These are phyloP conservation scores for Danaus melanippus DNA, from an alignment of 1,140 invertebrate species.

Conservation along the genomic window DNA sequence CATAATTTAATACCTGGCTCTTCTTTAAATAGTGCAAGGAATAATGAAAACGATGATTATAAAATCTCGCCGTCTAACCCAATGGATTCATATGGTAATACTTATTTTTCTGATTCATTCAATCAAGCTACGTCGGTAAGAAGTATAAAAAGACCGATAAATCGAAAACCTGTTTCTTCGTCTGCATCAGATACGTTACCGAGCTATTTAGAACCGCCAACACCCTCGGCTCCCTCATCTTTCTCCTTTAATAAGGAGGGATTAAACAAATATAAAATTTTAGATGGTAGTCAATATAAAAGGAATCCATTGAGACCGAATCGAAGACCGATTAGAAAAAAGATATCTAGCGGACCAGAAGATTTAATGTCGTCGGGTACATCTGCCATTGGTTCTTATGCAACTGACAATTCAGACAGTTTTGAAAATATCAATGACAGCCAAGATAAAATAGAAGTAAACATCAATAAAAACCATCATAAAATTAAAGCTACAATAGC, in stretches of 20 bases:
- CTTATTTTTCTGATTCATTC: constrained; percentile 54
- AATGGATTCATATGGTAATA: constrained; percentile 59
- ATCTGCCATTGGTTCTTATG: constrained; percentile 46
- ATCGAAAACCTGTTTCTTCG: constrained; percentile 34
- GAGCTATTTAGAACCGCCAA: constrained; percentile 66
- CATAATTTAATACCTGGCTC: constrained; percentile 54
- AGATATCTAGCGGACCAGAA: constrained; percentile 48
- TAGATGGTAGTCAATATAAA: constrained; percentile 41
- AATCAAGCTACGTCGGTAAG: constrained; percentile 57
- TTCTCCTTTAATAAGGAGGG: constrained; percentile 48
- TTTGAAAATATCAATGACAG: constrained; percentile 55
- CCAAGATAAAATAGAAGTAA: constrained; percentile 40
- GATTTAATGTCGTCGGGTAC: constrained; percentile 61
- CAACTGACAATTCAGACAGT: constrained; percentile 34
- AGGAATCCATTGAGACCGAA: constrained; percentile 47
- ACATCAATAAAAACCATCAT: constrained; percentile 28
- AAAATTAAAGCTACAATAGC: constrained; percentile 36
- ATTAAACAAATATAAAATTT: constrained; percentile 43
- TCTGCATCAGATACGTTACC: constrained; percentile 49
- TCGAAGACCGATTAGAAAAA: constrained; percentile 61
- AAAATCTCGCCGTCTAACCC: constrained; percentile 32
- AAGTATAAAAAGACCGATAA: constrained; percentile 55
- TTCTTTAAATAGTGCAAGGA: constrained; percentile 35
- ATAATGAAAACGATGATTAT: constrained; percentile 43
- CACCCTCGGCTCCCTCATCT: constrained; percentile 43